These are phyloP conservation scores for Abramis brama DNA, from an alignment of 2,113 vertebrate species.

Conservation along the genomic window DNA sequence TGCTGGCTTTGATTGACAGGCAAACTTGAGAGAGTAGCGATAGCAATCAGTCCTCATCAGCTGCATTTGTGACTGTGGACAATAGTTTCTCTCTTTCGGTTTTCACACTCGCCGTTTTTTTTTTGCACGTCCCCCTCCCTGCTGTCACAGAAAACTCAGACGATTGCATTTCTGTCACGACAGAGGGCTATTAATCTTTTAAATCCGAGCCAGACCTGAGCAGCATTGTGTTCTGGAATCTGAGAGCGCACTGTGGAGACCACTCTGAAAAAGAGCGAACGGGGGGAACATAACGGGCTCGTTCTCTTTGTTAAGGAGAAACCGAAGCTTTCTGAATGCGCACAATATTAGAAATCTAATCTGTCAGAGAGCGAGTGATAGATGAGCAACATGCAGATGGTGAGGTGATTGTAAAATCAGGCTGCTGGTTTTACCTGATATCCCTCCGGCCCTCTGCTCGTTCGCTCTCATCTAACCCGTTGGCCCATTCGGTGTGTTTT, in stretches of 20 bases:
- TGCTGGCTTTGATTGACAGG: constrained; percentile 69
- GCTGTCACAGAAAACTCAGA: constrained; percentile 70
- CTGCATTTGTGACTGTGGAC: constrained; percentile 70
- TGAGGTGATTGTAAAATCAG: constrained; percentile 55
- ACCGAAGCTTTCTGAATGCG: constrained; percentile 62
- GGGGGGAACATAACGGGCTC: constrained; percentile 56
- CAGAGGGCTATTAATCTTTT: constrained; percentile 76
- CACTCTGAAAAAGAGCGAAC: constrained; percentile 60
- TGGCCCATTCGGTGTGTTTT: background rate
- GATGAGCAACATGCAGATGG: constrained; percentile 40
- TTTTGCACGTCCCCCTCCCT: constrained; percentile 53
- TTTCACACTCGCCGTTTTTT: constrained; percentile 62
- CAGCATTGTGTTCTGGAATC: constrained; percentile 70
- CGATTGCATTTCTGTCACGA: constrained; percentile 69
- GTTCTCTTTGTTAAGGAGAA: constrained; percentile 64
- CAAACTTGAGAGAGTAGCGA: constrained; percentile 65
- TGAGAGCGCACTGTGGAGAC: constrained; percentile 65
- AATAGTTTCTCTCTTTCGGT: constrained; percentile 70
- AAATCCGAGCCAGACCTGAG: constrained; percentile 68
- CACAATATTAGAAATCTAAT: constrained; percentile 71
- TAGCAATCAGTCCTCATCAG: constrained; percentile 70
- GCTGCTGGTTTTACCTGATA: constrained; percentile 60
- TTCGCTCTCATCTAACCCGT: constrained; percentile 31
- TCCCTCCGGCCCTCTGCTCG: constrained; percentile 54
- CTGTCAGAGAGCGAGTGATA: constrained; percentile 41